Base-by-base conservation (phyloP, 1,140 invertebrate species). In the Drosophila kikkawai region DNA sequence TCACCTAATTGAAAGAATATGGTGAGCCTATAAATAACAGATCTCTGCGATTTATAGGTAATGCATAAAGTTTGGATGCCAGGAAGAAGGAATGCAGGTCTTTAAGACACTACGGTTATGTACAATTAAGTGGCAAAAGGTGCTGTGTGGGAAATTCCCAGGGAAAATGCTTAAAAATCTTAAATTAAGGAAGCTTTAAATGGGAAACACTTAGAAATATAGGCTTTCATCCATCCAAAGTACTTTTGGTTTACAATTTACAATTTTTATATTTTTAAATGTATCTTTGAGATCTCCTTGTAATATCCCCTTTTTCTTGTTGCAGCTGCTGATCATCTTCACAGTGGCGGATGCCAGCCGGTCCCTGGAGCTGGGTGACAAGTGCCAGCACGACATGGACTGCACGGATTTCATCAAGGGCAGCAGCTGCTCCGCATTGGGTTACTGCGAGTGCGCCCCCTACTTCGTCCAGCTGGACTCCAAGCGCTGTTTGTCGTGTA, bases 401-500 rank as follows among this genome's bases (percentile, higher is more conserved):
- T 93, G 92, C 68, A 92, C 92, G 55, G 92, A 93, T 78, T 92
- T 91, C 61, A 93, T 93, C 63, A 93, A 92, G 83, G 91, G 91
- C 63, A 92, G 91, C 67, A 79, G 81, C 66, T 93, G 92, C 74
- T 93, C 92, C 47, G 82, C 91, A 9, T 58, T 57, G 66, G 95
- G 95, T 50, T 93, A 93, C 81, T 96, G 95, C 91, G 93, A 94
- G 34, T 96, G 95, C 91, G 94, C 94, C 77, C 94, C 95, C 32
- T 96, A 95, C 84, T 96, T 94, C 86, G 95, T 95, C 3, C 93
- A 93, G 79, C 94, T 95, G 83, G 95, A 96, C 90, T 93, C 93
- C 45, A 95, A 95, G 22, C 93, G 92, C 39, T 96, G 95, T 93
- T 92, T 96, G 75, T 95, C 95, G 93, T 95, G 95, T 96, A 93